Base-by-base conservation (phyloP, 2,888 invertebrate species). In the Trachelus troglodyta region DNA sequence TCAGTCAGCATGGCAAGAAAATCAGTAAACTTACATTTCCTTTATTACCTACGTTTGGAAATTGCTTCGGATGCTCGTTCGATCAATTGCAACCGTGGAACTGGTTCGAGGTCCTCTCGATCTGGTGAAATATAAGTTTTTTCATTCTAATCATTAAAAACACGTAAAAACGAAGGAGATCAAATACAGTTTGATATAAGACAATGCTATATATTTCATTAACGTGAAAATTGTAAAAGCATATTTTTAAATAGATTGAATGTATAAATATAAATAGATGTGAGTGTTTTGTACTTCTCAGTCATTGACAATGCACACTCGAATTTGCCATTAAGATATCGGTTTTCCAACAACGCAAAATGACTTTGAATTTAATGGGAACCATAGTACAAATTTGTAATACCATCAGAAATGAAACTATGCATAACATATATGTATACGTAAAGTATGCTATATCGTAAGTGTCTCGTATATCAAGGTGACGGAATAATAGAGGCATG, bases 251-350 rank as follows among this genome's bases (percentile, higher is more conserved):
- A 87, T 89, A 89, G 86, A 88, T 87, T 85, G 80, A 84, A 85
- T 88, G 81, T 90, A 89, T 89, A 90, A 89, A 89, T 90, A 90
- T 86, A 89, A 85, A 85, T 89, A 89, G 85, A 88, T 87, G 84
- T 83, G 86, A 89, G 88, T 89, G 89, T 80, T 89, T 90, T 90
- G 90, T 90, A 90, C 90, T 90, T 85, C 85, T 89, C 87, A 89
- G 88, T 90, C 89, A 89, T 89, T 86, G 86, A 89, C 85, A 87
- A 87, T 85, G 84, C 85, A 88, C 87, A 87, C 87, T 87, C 88
- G 85, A 84, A 81, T 80, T 85, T 81, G 74, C 79, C 82, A 85
- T 81, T 83, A 83, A 79, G 80, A 82, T 82, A 84, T 76, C 81
- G 81, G 80, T 71, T 71, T 71, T 33, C 71, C 31, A 71, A 34